These are phyloP conservation scores for Natrix natrix DNA, from an alignment of 2,797 vertebrate species.

Conservation along the genomic window DNA sequence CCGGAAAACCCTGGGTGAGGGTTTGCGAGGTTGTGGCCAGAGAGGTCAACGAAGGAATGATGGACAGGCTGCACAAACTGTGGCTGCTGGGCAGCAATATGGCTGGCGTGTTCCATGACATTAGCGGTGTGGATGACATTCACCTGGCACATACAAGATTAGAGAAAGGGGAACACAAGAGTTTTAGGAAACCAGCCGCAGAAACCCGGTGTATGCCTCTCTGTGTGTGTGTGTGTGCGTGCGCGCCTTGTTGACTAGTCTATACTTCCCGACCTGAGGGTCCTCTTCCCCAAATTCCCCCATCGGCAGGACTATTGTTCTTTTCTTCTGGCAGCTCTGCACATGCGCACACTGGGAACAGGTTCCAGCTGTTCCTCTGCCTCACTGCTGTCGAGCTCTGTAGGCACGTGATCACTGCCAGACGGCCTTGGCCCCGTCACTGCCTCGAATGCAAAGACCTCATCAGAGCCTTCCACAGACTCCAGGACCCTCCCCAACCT, in stretches of 20 bases:
- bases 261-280: background rate
- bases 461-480: too few species aligned
- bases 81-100: constrained; percentile 85
- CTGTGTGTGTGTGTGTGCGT: rapidly evolving
- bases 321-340: too few species aligned
- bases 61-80: constrained; percentile 94
- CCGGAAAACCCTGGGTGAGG: constrained; percentile 89
- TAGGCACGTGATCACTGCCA: too few species aligned
- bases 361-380: too few species aligned
- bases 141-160: constrained; percentile 73
- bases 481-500: too few species aligned
- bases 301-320: background rate
- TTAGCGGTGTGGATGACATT: constrained; percentile 94
- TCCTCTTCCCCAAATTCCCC: background rate
- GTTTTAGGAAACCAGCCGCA: too few species aligned
- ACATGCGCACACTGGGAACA: too few species aligned
- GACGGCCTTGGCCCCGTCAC: too few species aligned
- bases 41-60: constrained; percentile 90
- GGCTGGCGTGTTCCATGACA: constrained; percentile 86
- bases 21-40: constrained; percentile 92
- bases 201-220: too few species aligned
- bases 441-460: too few species aligned
- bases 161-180: background rate
- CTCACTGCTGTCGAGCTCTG: too few species aligned
- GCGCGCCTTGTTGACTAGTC: background rate